phyloP scores from a whole-genome alignment of 1,140 invertebrate species.

The Drosophila dunni region DNA sequence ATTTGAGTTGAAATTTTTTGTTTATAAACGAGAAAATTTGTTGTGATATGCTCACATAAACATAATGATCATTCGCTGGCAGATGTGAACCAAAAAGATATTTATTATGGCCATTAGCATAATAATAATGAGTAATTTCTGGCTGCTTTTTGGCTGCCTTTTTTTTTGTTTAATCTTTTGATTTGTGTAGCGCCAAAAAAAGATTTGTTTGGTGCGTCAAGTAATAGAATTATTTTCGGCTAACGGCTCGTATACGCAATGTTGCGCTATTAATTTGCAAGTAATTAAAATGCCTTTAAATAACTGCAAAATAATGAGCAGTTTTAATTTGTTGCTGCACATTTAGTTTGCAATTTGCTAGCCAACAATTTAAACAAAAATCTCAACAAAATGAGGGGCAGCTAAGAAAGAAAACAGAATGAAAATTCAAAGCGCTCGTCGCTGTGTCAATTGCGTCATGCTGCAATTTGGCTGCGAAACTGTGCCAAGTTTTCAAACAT shows the following conservation, averaged over 20 bases:
- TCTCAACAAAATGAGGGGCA: slow-evolving; percentile 11
- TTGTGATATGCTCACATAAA: slow-evolving; percentile 56
- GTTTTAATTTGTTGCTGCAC: slow-evolving; percentile 48
- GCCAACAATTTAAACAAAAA: slow-evolving; percentile 57
- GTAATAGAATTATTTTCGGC: slow-evolving; percentile 26
- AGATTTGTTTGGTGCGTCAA: slow-evolving; percentile 19
- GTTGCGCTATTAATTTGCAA: slow-evolving; percentile 70
- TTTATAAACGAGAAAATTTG: slow-evolving; percentile 17
- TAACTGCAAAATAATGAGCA: slow-evolving; percentile 55
- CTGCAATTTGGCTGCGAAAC: slow-evolving; percentile 67
- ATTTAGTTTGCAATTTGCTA: slow-evolving; percentile 50
- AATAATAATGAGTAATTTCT: slow-evolving; percentile 64
- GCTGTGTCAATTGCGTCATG: slow-evolving; percentile 73
- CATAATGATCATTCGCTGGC: slow-evolving; percentile 6
- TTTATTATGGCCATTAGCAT: slow-evolving; percentile 58
- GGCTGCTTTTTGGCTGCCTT: slow-evolving; percentile 8
- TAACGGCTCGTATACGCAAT: slow-evolving; percentile 62
- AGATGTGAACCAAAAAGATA: slow-evolving; percentile 31
- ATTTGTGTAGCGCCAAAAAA: slow-evolving; percentile 25
- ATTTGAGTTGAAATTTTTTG: slow-evolving; percentile 33
- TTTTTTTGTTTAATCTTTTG: slow-evolving; percentile 40
- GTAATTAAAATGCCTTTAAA: slow-evolving; percentile 74
- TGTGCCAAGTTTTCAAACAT: slow-evolving; percentile 77
- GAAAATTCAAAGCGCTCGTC: slow-evolving; percentile 43
- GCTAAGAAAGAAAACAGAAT: not conserved